phyloP scores from a whole-genome alignment of 2,888 invertebrate genomes.

The Alcis repandata region DNA sequence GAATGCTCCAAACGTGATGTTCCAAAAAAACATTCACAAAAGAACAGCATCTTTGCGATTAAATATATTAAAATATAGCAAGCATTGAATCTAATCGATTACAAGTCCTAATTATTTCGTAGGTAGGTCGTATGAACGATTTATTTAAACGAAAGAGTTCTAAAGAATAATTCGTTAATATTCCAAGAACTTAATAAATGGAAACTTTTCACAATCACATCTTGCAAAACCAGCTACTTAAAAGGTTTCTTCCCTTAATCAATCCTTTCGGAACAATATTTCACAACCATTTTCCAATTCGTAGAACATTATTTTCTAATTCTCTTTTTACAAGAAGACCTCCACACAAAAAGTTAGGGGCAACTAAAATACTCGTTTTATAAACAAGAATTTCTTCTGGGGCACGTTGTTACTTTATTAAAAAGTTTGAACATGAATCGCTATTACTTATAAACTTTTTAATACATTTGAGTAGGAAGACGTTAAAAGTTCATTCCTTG shows the following conservation, averaged over 20 bases:
- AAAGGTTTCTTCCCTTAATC: conserved; percentile 29
- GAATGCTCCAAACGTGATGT: too few species aligned
- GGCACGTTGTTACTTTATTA: conserved; percentile 68
- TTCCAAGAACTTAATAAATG: background rate
- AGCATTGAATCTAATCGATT: too few species aligned
- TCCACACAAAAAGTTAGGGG: conserved; percentile 40
- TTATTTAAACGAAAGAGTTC: too few species aligned
- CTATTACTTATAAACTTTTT: conserved; percentile 70
- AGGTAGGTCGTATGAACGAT: too few species aligned
- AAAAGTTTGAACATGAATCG: conserved; percentile 69
- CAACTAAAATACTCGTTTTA: conserved; percentile 52
- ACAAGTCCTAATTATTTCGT: too few species aligned
- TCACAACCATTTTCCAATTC: conserved; percentile 35
- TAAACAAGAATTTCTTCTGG: conserved; percentile 54
- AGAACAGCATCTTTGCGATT: too few species aligned
- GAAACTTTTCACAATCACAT: conserved; percentile 9
- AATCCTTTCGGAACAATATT: conserved; percentile 39
- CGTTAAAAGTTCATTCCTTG: conserved; percentile 57
- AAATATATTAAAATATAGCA: too few species aligned
- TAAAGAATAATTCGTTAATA: too few species aligned
- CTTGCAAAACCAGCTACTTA: conserved; percentile 12
- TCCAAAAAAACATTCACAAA: too few species aligned
- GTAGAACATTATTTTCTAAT: conserved; percentile 38
- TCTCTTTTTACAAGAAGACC: conserved; percentile 34
- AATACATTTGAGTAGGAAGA: conserved; percentile 59